phyloP scores from a whole-genome alignment of 2,888 invertebrate species.

The Margaritifera margaritifera region DNA sequence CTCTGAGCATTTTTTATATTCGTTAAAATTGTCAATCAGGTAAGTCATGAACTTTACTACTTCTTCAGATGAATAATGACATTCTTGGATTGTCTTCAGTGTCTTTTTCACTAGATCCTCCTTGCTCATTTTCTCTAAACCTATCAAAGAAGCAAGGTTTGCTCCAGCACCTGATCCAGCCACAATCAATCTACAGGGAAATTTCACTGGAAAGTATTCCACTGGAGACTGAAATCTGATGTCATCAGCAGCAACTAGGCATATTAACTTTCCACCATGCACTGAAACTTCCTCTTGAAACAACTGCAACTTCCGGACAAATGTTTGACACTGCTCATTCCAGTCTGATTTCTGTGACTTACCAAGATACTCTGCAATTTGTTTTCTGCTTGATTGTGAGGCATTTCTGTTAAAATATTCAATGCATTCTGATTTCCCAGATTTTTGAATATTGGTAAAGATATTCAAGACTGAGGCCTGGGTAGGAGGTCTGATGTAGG shows the following conservation, averaged over 20 bases:
- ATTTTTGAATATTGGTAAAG: too few relatives aligned
- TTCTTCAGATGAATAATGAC: not conserved
- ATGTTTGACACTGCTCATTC: not conserved
- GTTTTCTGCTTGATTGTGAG: too few relatives aligned
- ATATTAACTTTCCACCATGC: too few relatives aligned
- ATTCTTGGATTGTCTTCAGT: not conserved
- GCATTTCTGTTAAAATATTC: too few relatives aligned
- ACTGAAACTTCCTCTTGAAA: too few relatives aligned
- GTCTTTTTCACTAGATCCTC: slow-evolving; percentile 1
- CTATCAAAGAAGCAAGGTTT: not conserved
- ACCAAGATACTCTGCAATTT: too few relatives aligned
- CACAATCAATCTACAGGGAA: slow-evolving; percentile 3
- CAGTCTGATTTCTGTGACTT: too few relatives aligned
- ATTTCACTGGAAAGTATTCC: slow-evolving; percentile 1
- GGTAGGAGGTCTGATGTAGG: too few relatives aligned
- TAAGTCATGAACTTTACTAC: slow-evolving; percentile 3
- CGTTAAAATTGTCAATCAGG: slow-evolving; percentile 1
- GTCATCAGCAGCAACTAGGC: too few relatives aligned
- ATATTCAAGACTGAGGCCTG: too few relatives aligned
- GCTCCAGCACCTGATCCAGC: not conserved
- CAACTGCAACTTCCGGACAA: not conserved
- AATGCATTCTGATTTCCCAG: too few relatives aligned
- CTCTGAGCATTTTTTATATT: not conserved
- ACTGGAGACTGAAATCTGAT: not conserved
- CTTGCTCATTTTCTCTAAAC: not conserved